phyloP scores from a whole-genome alignment of 1,140 invertebrate genomes.

The Tribolium madens region DNA sequence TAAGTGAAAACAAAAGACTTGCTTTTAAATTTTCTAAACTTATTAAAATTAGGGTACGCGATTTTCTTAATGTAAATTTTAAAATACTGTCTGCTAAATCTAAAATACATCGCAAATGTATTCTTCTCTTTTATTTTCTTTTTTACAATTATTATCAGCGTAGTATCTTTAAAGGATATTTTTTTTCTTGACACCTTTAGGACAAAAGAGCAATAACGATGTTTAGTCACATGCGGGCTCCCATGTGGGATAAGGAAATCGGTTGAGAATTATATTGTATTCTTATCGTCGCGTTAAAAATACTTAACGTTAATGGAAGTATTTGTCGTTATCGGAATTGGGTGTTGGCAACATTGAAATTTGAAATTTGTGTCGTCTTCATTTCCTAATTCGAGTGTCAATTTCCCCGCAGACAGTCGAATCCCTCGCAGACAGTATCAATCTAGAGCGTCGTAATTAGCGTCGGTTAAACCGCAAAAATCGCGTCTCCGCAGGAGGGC shows the following conservation, averaged over 20 bases:
- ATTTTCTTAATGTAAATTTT: too few species aligned
- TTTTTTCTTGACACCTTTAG: background rate
- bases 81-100: too few species aligned
- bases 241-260: background rate
- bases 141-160: too few species aligned
- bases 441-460: conserved; percentile 23
- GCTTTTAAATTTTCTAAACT: too few species aligned
- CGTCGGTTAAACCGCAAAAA: conserved; percentile 29
- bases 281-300: too few species aligned
- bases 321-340: background rate
- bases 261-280: background rate
- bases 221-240: background rate
- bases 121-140: too few species aligned
- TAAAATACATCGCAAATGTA: too few species aligned
- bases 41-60: too few species aligned
- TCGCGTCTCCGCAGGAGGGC: conserved; percentile 16
- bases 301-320: too few species aligned
- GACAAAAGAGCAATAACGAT: background rate
- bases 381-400: conserved; percentile 6
- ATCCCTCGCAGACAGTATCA: conserved; percentile 12
- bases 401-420: background rate
- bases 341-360: too few species aligned
- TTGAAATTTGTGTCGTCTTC: background rate
- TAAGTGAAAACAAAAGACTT: too few species aligned
- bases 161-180: too few species aligned